Evolutionary conservation across 2,113 vertebrate species (phyloP).

Genomic region (Malaclemys terrapin): DNA sequence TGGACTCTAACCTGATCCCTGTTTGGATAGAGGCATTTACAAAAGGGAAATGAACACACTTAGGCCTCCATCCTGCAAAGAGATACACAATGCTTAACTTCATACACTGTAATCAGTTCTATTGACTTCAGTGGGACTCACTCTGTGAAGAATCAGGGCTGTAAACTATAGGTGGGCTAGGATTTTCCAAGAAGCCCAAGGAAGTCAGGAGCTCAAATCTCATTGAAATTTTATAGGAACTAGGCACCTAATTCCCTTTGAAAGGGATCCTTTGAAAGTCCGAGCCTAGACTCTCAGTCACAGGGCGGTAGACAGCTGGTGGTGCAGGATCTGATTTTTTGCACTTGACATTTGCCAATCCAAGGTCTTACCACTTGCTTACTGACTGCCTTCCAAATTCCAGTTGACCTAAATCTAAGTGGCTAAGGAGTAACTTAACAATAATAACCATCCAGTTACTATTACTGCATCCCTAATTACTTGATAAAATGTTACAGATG

Average conservation of each 20-base stretch:
- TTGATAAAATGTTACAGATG: constrained; percentile 6
- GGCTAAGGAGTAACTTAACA: constrained; percentile 25
- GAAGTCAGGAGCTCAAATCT: not conserved
- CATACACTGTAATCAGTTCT: not conserved
- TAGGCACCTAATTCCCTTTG: not conserved
- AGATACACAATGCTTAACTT: not conserved
- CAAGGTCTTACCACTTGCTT: not conserved
- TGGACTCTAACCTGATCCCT: not conserved
- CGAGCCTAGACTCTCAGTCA: not conserved
- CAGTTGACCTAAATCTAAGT: constrained; percentile 2
- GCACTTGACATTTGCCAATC: not conserved
- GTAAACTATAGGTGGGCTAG: not conserved
- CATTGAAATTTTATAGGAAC: not conserved
- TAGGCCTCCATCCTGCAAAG: not conserved
- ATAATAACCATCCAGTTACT: not conserved
- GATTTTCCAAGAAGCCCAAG: not conserved
- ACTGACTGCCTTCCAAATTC: not conserved
- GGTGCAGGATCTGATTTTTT: not conserved
- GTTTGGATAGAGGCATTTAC: not conserved
- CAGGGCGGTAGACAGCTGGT: not conserved
- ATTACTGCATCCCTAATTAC: not conserved
- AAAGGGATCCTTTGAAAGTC: not conserved
- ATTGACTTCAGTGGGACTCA: not conserved
- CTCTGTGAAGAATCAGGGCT: not conserved
- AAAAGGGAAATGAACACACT: not conserved